phyloP scores from a whole-genome alignment of 2,888 invertebrate species.

The Nemurella pictetii region DNA sequence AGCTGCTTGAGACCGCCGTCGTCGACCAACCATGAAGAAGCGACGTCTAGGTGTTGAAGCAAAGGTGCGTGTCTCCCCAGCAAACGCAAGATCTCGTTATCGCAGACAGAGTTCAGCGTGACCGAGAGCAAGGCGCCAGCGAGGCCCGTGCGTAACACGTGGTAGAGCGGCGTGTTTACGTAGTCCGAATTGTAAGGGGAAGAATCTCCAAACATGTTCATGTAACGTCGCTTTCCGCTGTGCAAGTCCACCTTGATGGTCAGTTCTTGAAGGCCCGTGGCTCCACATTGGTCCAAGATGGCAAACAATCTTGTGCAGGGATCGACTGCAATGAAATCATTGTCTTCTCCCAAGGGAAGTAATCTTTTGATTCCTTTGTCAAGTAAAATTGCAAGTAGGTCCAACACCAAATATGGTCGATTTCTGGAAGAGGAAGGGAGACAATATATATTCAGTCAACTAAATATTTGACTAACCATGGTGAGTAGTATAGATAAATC shows the following conservation, averaged over 20 bases:
- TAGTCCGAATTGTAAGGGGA: slow-evolving; percentile 19
- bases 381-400: slow-evolving; percentile 40
- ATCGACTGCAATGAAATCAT: slow-evolving; percentile 38
- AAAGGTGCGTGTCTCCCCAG: slow-evolving; percentile 46
- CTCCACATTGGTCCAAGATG: slow-evolving; percentile 44
- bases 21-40: slow-evolving; percentile 47
- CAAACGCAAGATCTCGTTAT: slow-evolving; percentile 46
- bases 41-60: slow-evolving; percentile 47
- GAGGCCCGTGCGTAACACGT: slow-evolving; percentile 44
- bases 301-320: slow-evolving; percentile 41
- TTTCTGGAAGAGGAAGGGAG: background rate
- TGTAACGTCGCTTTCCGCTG: slow-evolving; percentile 29
- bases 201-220: slow-evolving; percentile 17
- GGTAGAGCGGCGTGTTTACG: slow-evolving; percentile 40
- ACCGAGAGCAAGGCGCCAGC: slow-evolving; percentile 45
- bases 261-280: slow-evolving; percentile 45
- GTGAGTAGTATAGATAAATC: background rate
- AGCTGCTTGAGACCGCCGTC: slow-evolving; percentile 45
- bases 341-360: slow-evolving; percentile 39
- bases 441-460: background rate
- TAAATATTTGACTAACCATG: background rate
- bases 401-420: slow-evolving; percentile 40
- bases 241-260: slow-evolving; percentile 42
- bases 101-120: slow-evolving; percentile 46
- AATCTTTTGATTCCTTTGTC: slow-evolving; percentile 39